Percentiles rank a stretch among this genome's conserved stretches.
phyloP scores from a whole-genome alignment of 2,888 invertebrate species.

The Criorhina ranunculi region DNA sequence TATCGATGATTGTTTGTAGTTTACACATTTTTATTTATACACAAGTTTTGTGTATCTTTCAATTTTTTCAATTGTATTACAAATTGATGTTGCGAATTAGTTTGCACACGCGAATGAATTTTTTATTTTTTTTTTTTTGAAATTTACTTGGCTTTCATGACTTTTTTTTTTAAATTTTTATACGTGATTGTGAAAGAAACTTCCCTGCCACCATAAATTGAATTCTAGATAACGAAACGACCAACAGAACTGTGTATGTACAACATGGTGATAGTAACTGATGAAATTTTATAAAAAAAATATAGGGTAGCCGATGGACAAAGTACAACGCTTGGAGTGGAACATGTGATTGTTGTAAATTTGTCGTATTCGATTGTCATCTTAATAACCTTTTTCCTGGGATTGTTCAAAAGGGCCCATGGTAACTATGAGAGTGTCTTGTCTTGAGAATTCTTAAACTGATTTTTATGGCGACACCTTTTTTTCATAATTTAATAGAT shows the following conservation, averaged over 20 bases:
- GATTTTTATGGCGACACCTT: no score
- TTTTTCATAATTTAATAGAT: no score
- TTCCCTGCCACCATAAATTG: slow-evolving; percentile 9
- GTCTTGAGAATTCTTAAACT: no score
- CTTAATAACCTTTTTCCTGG: no score
- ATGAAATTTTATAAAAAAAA: not conserved
- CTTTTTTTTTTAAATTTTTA: not conserved
- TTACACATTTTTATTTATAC: no score
- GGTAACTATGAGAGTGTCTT: no score
- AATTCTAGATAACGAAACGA: slow-evolving; percentile 31
- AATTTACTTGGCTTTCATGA: not conserved
- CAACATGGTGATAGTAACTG: not conserved
- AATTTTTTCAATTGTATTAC: slow-evolving; percentile 12
- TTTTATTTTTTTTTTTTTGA: not conserved
- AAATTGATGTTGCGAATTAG: slow-evolving; percentile 37
- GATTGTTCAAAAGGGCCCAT: no score
- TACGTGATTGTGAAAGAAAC: not conserved
- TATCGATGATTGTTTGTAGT: slow-evolving; percentile 24
- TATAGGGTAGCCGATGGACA: slow-evolving; percentile 4
- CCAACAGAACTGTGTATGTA: slow-evolving; percentile 1
- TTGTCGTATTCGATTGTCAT: no score
- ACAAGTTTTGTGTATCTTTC: not conserved
- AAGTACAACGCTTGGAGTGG: not conserved
- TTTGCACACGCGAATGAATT: slow-evolving; percentile 31
- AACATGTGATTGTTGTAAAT: not conserved